Base-by-base conservation (phyloP, 2,113 vertebrate genomes). In the Erythrolamprus reginae region DNA sequence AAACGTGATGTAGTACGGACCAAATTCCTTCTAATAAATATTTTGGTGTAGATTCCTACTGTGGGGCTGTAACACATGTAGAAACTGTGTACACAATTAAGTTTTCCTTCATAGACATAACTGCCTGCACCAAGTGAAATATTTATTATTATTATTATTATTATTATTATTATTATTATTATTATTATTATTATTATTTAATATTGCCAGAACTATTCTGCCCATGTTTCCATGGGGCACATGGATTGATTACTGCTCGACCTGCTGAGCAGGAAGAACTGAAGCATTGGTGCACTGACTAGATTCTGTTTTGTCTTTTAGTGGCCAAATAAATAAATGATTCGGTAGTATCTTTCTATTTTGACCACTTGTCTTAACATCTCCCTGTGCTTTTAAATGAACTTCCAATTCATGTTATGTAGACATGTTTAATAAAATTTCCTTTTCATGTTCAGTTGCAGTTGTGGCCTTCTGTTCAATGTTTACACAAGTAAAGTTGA, bases 351-450 rank as follows among this genome's bases (percentile, higher is more conserved):
- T 96, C 97, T 97, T 98, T 97, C 97, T 97, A 97, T 97, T 97
- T 96, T 96, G 97, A 97, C 96, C 97, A 97, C 96, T 97, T 97
- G 96, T 98, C 97, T 97, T 97, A 98, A 98, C 97, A 97, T 97
- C 96, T 97, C 97, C 97, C 96, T 98, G 97, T 98, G 97, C 98
- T 98, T 98, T 98, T 97, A 97, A 98, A 97, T 97, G 96, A 98
- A 97, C 94, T 97, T 97, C 96, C 97, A 97, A 97, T 96, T 97
- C 97, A 96, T 97, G 97, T 97, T 98, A 97, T 97, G 97, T 98
- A 98, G 98, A 98, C 98, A 98, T 97, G 97, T 98, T 98, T 97
- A 98, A 98, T 98, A 98, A 98, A 98, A 97, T 96, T 97, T 96
- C 98, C 96, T 98, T 99, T 98, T 97, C 95, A 97, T 98, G 97